Evolutionary conservation across 2,797 vertebrate species (phyloP), one percentile per base, ranked within the genome.

Genomic region (Typhlichthys eigenmanni): DNA sequence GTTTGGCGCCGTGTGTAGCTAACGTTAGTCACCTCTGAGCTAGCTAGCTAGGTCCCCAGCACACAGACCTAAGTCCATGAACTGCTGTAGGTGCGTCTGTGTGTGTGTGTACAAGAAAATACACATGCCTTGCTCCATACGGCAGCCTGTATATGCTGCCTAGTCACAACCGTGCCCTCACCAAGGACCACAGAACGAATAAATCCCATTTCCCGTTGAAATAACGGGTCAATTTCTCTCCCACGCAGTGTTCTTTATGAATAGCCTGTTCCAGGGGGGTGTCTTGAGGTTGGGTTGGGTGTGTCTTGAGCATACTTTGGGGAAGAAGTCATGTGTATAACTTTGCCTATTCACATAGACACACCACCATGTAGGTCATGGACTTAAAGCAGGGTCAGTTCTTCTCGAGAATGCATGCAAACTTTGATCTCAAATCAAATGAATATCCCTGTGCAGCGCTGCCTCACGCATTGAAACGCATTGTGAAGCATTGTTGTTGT

Each of bases 141-240:
- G 45, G 14, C 2, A 45, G 14, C 12, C 24, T 32, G 17, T 13
- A 11, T 4, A 11, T 11, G 24, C 17, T 54, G 16, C n/a, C 52
- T 13, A 38, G 34, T 38, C 54, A 19, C 38, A 24, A 59, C 47
- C 5, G 16, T 1, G 43, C 68, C 48, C 66, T 52, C 69, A 80
- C 59, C 70, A 68, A 75, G 57, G 71, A 64, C 72, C 75, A 60
- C 68, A 69, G 76, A 85, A 84, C 85, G 87, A 89, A 89, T 82
- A 80, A 68, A 81, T 80, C 77, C 81, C 71, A 78, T 85, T 88
- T 77, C 75, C 75, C 75, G 70, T 61, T n/a, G 58, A 80, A 84
- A 86, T 89, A 90, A 90, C 85, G 84, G 86, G 72, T 55, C 78
- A 68, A 81, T 89, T 88, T 86, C 82, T 86, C 84, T 81, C 57